phyloP scores from a whole-genome alignment of 2,797 vertebrate species.

The Esox masquinongy region DNA sequence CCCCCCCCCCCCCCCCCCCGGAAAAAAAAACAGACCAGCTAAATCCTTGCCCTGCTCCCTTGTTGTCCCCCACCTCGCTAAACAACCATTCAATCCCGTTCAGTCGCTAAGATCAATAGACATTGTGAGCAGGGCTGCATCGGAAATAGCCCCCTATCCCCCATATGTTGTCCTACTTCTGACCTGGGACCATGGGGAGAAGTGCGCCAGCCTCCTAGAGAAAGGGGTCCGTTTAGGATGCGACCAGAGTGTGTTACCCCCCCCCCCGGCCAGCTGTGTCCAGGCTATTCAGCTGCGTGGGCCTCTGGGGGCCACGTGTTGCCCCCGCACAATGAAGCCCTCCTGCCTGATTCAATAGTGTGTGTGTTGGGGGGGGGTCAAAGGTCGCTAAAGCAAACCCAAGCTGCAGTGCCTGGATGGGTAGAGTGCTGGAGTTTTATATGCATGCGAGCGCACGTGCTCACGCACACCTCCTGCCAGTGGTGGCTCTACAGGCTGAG shows the following conservation, averaged over 20 bases:
- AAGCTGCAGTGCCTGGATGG: constrained; percentile 38
- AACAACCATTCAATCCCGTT: constrained; percentile 44
- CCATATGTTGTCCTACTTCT: background rate
- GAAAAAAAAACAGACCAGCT: constrained; percentile 40
- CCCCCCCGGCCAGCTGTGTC: constrained; percentile 70
- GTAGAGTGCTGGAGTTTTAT: background rate
- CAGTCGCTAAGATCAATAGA: constrained; percentile 46
- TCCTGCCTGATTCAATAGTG: constrained; percentile 71
- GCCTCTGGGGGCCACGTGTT: constrained; percentile 73
- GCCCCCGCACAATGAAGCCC: constrained; percentile 66
- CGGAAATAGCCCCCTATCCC: background rate
- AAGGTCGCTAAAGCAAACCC: constrained; percentile 63
- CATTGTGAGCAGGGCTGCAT: constrained; percentile 73
- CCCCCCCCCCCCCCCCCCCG: constrained; percentile 21
- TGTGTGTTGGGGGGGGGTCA: constrained; percentile 64
- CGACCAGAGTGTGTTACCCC: background rate
- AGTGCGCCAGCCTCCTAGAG: background rate
- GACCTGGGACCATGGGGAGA: background rate
- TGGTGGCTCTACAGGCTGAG: constrained; percentile 71
- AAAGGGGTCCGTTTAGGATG: background rate
- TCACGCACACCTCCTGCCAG: constrained; percentile 58
- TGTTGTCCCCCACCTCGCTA: constrained; percentile 15
- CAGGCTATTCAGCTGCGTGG: constrained; percentile 64
- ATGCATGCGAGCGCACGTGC: background rate
- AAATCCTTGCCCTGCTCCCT: constrained; percentile 49